phyloP scores from a whole-genome alignment of 2,888 invertebrate genomes.

The Lepidochitona cinerea region DNA sequence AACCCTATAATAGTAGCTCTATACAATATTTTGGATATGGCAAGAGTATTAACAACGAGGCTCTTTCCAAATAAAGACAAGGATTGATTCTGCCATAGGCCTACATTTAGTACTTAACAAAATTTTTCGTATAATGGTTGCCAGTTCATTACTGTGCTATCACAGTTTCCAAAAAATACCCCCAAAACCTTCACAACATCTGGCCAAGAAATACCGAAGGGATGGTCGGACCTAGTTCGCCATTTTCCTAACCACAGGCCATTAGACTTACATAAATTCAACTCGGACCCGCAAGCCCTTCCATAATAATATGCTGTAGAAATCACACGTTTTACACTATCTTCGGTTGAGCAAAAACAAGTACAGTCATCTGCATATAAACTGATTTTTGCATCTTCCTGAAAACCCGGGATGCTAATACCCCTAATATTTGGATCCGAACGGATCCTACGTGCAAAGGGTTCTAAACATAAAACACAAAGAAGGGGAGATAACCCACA shows the following conservation, averaged over 20 bases:
- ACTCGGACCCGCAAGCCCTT: not conserved
- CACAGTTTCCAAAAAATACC: not conserved
- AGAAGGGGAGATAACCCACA: conserved; percentile 12
- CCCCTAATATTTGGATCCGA: conserved; percentile 3
- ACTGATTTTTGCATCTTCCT: not conserved
- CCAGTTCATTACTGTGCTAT: not conserved
- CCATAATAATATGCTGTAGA: not conserved
- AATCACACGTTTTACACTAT: not conserved
- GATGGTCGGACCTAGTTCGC: not conserved
- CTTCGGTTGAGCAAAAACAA: not conserved
- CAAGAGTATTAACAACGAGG: not conserved
- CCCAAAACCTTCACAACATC: not conserved
- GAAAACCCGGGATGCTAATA: not conserved
- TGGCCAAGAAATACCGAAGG: not conserved
- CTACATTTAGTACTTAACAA: not conserved
- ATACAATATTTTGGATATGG: not conserved
- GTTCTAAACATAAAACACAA: conserved; percentile 12
- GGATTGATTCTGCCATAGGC: not conserved
- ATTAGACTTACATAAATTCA: not conserved
- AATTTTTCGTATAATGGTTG: not conserved
- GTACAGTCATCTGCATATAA: conserved; percentile 12
- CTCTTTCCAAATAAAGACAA: not conserved
- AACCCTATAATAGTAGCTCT: not conserved
- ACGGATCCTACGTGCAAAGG: not conserved
- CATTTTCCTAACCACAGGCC: not conserved